phyloP scores from a whole-genome alignment of 2,888 invertebrate genomes.

The Xylota sylvarum region DNA sequence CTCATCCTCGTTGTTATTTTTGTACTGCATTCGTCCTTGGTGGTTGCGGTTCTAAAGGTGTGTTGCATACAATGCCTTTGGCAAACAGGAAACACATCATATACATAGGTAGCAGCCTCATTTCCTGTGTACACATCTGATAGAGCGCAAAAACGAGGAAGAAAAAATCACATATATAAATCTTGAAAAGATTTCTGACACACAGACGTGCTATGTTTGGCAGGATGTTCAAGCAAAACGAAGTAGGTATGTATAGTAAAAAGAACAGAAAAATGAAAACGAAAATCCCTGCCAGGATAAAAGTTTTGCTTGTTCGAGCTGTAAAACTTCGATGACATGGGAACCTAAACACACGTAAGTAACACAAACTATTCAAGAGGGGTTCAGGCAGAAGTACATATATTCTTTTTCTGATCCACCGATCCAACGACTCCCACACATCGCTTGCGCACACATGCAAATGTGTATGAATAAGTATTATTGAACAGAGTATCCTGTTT shows the following conservation, averaged over 20 bases:
- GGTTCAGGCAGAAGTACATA: not conserved
- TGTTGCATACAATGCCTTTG: slow-evolving; percentile 19
- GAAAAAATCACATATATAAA: slow-evolving; percentile 62
- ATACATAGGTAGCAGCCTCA: slow-evolving; percentile 32
- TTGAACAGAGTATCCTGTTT: slow-evolving; percentile 35
- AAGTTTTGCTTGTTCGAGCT: slow-evolving; percentile 27
- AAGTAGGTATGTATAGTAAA: not conserved
- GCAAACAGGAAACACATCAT: slow-evolving; percentile 58
- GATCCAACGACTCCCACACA: not conserved
- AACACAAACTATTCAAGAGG: slow-evolving; percentile 48
- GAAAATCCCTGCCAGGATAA: slow-evolving; percentile 3
- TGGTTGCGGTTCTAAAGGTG: slow-evolving; percentile 31
- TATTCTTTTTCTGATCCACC: slow-evolving; percentile 8
- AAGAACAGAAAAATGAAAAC: not conserved
- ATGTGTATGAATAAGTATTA: slow-evolving; percentile 39
- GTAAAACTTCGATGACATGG: slow-evolving; percentile 51
- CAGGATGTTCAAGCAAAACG: slow-evolving; percentile 36
- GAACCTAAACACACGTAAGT: slow-evolving; percentile 35
- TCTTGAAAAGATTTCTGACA: slow-evolving; percentile 60
- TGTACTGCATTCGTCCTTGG: slow-evolving; percentile 23
- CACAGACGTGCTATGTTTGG: slow-evolving; percentile 48
- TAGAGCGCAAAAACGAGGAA: slow-evolving; percentile 1
- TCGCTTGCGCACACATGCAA: slow-evolving; percentile 14
- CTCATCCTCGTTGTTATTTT: slow-evolving; percentile 32
- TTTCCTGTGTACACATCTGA: slow-evolving; percentile 48